A percentile compares a stretch with the other conserved stretches of the same genome.
Evolutionary conservation across 2,888 invertebrate genomes (phyloP).

Genomic region (Ceratothoa steindachneri): DNA sequence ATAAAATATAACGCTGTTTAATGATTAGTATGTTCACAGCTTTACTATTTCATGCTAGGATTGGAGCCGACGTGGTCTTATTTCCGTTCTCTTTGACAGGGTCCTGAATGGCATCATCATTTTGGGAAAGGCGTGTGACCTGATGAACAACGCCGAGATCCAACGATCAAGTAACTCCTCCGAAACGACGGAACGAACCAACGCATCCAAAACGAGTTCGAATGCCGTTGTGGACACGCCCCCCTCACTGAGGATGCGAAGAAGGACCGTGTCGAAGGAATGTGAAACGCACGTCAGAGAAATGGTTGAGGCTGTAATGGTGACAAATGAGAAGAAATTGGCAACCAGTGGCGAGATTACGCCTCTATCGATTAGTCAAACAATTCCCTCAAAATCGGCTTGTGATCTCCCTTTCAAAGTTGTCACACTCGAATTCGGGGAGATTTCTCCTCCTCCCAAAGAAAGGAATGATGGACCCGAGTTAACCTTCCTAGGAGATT

Average conservation of each 20-base stretch:
- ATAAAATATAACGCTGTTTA: too few species aligned
- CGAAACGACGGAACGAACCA: not conserved
- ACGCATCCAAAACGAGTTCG: not conserved
- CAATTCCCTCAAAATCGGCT: not conserved
- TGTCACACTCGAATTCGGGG: not conserved
- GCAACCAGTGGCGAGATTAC: not conserved
- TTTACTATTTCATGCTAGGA: too few species aligned
- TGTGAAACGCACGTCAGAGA: not conserved
- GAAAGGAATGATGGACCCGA: conserved; percentile 24
- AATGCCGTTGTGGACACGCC: not conserved
- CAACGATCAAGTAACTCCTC: conserved; percentile 22
- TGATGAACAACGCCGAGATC: conserved; percentile 62
- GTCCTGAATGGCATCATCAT: conserved; percentile 83
- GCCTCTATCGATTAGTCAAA: conserved; percentile 14
- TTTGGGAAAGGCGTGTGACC: conserved; percentile 81
- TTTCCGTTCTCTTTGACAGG: conserved; percentile 45
- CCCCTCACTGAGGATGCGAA: not conserved
- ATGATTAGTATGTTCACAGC: too few species aligned
- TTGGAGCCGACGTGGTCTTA: too few species aligned
- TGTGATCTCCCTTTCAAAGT: not conserved
- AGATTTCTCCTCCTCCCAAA: not conserved
- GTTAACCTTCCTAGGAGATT: conserved; percentile 33
- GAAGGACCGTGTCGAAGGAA: not conserved
- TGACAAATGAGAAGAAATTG: not conserved
- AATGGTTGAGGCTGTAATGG: not conserved